Evolutionary conservation across 2,888 invertebrate genomes (phyloP).

Genomic region (Eupithecia abbreviata): DNA sequence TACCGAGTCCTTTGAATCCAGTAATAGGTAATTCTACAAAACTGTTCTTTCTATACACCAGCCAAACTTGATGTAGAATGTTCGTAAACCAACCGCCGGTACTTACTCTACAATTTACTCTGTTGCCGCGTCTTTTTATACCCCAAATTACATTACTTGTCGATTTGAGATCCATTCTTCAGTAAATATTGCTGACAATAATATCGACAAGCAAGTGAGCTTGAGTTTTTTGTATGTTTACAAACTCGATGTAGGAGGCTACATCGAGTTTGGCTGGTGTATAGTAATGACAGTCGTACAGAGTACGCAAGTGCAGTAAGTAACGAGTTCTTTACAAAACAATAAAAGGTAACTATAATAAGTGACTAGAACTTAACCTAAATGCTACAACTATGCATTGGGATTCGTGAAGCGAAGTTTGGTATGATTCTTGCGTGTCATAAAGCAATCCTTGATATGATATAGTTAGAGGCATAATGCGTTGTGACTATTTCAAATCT

Average conservation of each 20-base stretch:
- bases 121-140: too few species aligned
- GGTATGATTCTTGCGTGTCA: neutral
- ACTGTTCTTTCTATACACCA: neutral
- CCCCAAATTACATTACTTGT: too few species aligned
- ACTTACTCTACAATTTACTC: too few species aligned
- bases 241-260: too few species aligned
- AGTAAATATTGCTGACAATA: too few species aligned
- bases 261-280: too few species aligned
- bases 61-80: too few species aligned
- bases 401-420: neutral
- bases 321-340: constrained; percentile 38
- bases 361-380: constrained; percentile 23
- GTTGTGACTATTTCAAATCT: neutral
- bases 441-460: neutral
- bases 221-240: too few species aligned
- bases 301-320: constrained; percentile 28
- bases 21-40: neutral
- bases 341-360: constrained; percentile 10
- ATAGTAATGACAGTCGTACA: neutral
- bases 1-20: neutral
- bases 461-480: neutral
- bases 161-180: too few species aligned
- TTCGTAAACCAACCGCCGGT: too few species aligned
- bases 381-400: neutral
- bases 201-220: too few species aligned